Percentiles rank a stretch among this genome's conserved stretches.
These are phyloP conservation scores for Cottoperca gobio DNA, from an alignment of 2,797 vertebrate species.

Conservation along the genomic window DNA sequence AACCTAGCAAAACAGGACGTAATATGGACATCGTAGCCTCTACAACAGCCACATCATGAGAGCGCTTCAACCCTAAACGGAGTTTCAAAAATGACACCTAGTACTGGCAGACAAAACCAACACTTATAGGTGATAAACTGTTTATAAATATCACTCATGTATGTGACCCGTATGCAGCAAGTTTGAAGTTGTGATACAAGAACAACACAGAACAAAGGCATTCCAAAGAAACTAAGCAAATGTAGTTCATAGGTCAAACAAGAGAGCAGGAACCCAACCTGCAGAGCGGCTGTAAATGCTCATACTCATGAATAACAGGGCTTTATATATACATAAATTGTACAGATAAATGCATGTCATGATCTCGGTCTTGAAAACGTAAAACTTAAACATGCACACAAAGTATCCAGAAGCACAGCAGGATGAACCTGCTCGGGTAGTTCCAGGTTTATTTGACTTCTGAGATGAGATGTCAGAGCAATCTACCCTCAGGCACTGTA, in stretches of 20 bases:
- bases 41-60: slow-evolving; percentile 6
- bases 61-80: slow-evolving; percentile 10
- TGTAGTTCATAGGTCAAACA: not conserved
- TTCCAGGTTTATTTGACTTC: slow-evolving; percentile 79
- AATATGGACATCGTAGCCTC: slow-evolving; percentile 13
- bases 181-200: slow-evolving; percentile 7
- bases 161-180: not conserved
- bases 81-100: slow-evolving; percentile 13
- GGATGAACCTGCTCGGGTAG: slow-evolving; percentile 79
- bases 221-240: not conserved
- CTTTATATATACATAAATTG: slow-evolving; percentile 35
- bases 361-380: slow-evolving; percentile 31
- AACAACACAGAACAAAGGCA: not conserved
- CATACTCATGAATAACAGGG: slow-evolving; percentile 17
- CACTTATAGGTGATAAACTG: slow-evolving; percentile 1
- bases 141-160: slow-evolving; percentile 19
- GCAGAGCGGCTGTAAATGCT: slow-evolving; percentile 6
- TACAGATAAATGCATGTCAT: slow-evolving; percentile 44
- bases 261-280: slow-evolving; percentile 5
- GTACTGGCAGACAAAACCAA: slow-evolving; percentile 33
- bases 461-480: slow-evolving; percentile 72
- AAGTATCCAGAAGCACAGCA: slow-evolving; percentile 48
- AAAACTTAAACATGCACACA: slow-evolving; percentile 4
- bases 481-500: slow-evolving; percentile 61
- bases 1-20: slow-evolving; percentile 40